These are phyloP conservation scores for Synanthedon formicaeformis DNA, from an alignment of 2,888 invertebrate species.

Conservation along the genomic window DNA sequence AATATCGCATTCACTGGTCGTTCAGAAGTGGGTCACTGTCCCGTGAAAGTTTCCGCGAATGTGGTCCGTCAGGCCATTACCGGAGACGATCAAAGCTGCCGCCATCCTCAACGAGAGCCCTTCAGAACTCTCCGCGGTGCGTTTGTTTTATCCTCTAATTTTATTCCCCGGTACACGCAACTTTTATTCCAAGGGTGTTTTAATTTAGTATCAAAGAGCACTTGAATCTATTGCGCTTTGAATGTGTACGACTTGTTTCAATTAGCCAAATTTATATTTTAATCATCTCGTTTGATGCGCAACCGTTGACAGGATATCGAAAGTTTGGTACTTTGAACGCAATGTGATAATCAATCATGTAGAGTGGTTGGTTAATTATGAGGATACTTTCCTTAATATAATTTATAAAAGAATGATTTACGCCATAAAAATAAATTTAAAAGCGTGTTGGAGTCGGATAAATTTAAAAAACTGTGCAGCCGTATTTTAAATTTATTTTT, in stretches of 20 bases:
- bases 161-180: neutral
- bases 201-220: conserved; percentile 14
- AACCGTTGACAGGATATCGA: no score
- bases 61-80: conserved; percentile 35
- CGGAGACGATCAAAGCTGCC: conserved; percentile 51
- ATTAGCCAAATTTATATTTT: no score
- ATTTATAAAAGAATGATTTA: no score
- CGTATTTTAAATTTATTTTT: no score
- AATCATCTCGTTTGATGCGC: no score
- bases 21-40: conserved; percentile 60
- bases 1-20: conserved; percentile 29
- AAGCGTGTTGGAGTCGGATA: no score
- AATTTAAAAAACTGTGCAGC: no score
- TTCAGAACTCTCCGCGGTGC: conserved; percentile 34
- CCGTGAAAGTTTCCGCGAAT: conserved; percentile 61
- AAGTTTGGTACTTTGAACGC: no score
- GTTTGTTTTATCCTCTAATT: conserved; percentile 20
- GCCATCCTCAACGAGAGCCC: conserved; percentile 33
- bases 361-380: conserved; percentile 4
- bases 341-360: no score
- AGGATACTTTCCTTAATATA: no score
- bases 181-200: neutral
- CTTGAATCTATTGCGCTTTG: neutral
- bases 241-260: no score
- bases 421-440: no score